Conservation (phyloP, 2,113 vertebrate genomes). For the Apistogramma diplotaenia region DNA sequence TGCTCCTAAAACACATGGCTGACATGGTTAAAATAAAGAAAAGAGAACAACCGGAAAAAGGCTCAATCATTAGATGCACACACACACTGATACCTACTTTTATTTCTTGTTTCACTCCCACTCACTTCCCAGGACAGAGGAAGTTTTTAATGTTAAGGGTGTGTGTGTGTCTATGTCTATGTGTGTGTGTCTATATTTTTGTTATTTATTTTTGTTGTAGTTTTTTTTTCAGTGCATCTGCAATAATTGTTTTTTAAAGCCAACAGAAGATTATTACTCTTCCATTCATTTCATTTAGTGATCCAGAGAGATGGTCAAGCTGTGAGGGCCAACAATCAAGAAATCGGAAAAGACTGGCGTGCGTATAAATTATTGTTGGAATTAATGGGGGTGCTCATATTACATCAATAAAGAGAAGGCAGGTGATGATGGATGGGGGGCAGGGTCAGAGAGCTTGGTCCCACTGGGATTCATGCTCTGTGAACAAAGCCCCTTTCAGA, state of each 20-base stretch:
- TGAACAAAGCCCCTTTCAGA: neutral
- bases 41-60: neutral
- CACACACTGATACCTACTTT: neutral
- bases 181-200: neutral
- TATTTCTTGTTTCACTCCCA: constrained; percentile 7
- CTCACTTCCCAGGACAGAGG: constrained; percentile 16
- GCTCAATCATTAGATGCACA: neutral
- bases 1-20: neutral
- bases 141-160: neutral
- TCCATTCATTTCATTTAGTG: neutral
- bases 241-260: neutral
- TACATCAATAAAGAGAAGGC: neutral
- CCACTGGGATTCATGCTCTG: neutral
- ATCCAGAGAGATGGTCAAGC: neutral
- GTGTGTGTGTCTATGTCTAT: neutral
- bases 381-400: neutral
- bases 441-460: constrained; percentile 19
- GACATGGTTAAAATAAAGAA: neutral
- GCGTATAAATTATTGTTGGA: neutral
- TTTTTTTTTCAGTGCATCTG: no score
- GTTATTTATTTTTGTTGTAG: neutral
- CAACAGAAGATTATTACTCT: neutral
- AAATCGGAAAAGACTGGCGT: neutral
- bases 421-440: neutral
- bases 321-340: neutral